Percentiles rank a stretch among this genome's conserved stretches.
These are phyloP conservation scores for Picathartes gymnocephalus DNA, from an alignment of 2,113 vertebrate species.

Conservation along the genomic window DNA sequence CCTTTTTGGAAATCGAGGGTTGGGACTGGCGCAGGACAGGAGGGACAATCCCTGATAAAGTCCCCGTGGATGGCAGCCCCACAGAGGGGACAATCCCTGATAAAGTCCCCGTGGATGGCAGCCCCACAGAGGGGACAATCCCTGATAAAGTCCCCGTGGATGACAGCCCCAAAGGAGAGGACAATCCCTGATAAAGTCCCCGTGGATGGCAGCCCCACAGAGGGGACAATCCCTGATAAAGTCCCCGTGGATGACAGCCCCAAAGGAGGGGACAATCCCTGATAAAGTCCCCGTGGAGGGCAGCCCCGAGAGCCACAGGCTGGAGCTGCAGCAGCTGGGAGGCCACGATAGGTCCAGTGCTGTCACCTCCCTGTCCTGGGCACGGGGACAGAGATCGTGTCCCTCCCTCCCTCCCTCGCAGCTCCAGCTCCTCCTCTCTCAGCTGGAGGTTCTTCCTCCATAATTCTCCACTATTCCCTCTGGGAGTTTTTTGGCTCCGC, in stretches of 20 bases:
- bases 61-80: background rate
- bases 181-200: background rate
- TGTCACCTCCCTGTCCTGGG: background rate
- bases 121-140: background rate
- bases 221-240: background rate
- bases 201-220: background rate
- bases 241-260: background rate
- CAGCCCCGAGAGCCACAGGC: background rate
- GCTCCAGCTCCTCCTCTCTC: background rate
- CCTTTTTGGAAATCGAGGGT: background rate
- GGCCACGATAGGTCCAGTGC: conserved; percentile 7
- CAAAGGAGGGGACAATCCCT: background rate
- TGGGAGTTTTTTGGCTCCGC: background rate
- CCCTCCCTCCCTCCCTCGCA: background rate
- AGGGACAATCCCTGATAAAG: background rate
- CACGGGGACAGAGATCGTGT: background rate
- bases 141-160: background rate
- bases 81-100: background rate
- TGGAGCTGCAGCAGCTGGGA: conserved; percentile 34
- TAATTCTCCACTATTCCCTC: background rate
- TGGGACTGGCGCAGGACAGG: rapidly evolving
- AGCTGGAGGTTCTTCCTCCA: background rate
- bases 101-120: background rate
- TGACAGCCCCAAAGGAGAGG: background rate
- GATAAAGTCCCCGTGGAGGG: conserved; percentile 10